phyloP scores from a whole-genome alignment of 2,113 vertebrate species.

The Poeciliopsis occidentalis region DNA sequence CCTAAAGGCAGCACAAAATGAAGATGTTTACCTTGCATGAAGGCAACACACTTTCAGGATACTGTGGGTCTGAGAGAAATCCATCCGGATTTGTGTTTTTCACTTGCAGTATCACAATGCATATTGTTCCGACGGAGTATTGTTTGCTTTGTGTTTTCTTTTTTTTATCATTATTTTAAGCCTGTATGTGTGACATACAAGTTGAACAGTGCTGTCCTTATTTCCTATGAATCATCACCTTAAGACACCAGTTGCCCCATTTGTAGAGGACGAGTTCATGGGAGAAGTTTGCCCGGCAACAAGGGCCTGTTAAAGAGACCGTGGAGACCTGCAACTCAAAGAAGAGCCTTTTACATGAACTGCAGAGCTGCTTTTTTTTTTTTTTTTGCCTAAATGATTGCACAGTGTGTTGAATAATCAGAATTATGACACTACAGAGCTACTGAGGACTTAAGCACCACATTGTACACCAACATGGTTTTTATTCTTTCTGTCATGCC shows the following conservation, averaged over 20 bases:
- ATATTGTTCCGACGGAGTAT: slow-evolving; percentile 36
- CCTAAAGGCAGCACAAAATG: slow-evolving; percentile 26
- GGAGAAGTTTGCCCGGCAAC: slow-evolving; percentile 8
- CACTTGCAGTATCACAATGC: slow-evolving; percentile 31
- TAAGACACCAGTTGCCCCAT: slow-evolving; percentile 6
- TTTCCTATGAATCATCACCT: slow-evolving; percentile 30
- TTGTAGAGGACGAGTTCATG: slow-evolving; percentile 1
- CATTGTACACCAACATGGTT: slow-evolving; percentile 49
- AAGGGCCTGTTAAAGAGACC: slow-evolving; percentile 22
- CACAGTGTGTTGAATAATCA: slow-evolving; percentile 52
- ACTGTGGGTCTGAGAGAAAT: slow-evolving; percentile 40
- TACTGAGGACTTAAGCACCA: slow-evolving; percentile 49
- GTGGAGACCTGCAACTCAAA: slow-evolving; percentile 14
- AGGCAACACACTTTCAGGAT: slow-evolving; percentile 26
- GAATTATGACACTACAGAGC: slow-evolving; percentile 53
- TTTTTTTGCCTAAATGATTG: slow-evolving; percentile 31
- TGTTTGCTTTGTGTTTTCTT: slow-evolving; percentile 10
- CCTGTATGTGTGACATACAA: slow-evolving; percentile 36
- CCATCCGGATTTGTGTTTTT: slow-evolving; percentile 34
- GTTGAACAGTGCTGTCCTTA: slow-evolving; percentile 35
- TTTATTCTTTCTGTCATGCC: slow-evolving; percentile 68
- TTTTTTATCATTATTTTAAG: slow-evolving; percentile 30
- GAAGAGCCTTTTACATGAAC: slow-evolving; percentile 31
- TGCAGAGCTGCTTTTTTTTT: slow-evolving; percentile 37
- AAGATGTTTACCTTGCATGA: slow-evolving; percentile 59